phyloP scores from a whole-genome alignment of 2,888 invertebrate species.

The Marronus borbonicus region DNA sequence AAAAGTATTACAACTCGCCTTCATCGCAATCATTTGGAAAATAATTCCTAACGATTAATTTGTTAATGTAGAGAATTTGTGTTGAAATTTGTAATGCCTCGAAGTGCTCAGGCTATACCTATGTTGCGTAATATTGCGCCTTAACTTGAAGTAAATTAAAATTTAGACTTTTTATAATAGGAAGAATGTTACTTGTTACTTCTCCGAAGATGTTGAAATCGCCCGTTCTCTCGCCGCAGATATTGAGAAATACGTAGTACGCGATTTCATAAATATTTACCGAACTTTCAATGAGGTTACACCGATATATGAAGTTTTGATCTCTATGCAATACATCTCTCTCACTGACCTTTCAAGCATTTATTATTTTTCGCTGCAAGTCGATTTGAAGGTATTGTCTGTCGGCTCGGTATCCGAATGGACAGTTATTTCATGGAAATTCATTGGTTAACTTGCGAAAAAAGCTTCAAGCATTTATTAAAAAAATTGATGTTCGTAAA shows the following conservation, averaged over 20 bases:
- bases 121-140: not conserved
- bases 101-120: not conserved
- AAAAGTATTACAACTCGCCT: not conserved
- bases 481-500: too few species aligned
- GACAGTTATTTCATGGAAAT: too few species aligned
- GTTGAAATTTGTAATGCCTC: slow-evolving; percentile 20
- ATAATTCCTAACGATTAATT: slow-evolving; percentile 17
- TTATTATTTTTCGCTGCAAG: not conserved
- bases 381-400: slow-evolving; percentile 13
- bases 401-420: too few species aligned
- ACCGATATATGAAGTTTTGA: slow-evolving; percentile 22
- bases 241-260: slow-evolving; percentile 29
- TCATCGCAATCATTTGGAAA: not conserved
- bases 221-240: slow-evolving; percentile 20
- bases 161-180: slow-evolving; percentile 36
- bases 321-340: not conserved
- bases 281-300: slow-evolving; percentile 35
- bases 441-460: too few species aligned
- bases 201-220: slow-evolving; percentile 34
- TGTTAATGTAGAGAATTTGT: slow-evolving; percentile 30
- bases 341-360: slow-evolving; percentile 12
- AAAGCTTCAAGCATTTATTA: too few species aligned
- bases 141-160: slow-evolving; percentile 35
- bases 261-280: slow-evolving; percentile 36
- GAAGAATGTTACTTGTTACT: slow-evolving; percentile 41